Evolutionary conservation across 2,888 invertebrate genomes (phyloP), one percentile per base, ranked within the genome.

Genomic region (Eremobia ochroleuca): DNA sequence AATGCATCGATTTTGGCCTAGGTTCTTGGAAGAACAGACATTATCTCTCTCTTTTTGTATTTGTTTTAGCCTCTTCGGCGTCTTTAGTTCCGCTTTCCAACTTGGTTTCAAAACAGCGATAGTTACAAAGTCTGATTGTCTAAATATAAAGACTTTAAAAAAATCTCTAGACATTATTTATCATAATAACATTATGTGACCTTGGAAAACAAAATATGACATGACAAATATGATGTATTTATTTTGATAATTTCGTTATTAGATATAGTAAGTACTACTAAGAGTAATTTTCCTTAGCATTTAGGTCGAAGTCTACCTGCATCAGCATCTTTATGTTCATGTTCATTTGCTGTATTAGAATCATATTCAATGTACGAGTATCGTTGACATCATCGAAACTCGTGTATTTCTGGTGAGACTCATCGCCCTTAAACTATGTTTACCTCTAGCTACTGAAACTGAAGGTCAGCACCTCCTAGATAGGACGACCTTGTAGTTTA

Each of bases 351-450:
- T 31, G 28, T 18, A 37, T 8, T 8, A 52, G 18, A 52, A 52
- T 74, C 13, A 28, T 58, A 58, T n/a, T 61, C 15, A 40, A 85
- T 84, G 69, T 18, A n/a, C n/a, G n/a, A n/a, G n/a, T n/a, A 28
- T 65, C 9, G 81, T 73, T 82, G 81, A 81, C 81, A 52, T 81
- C 69, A 73, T 73, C 46, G 6, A 15, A 31, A 15, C 37, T 15
- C 0, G 34, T 76, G 40, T 70, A 59, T 81, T 62, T 68, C n/a
- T 69, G 13, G 21, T 21, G 9, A 43, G 31, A 34, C 49, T 61
- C 46, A 65, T 64, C 37, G 64, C 64, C 75, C 68, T 74, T 58
- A 55, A 52, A 74, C 55, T 72, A 66, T 58, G 61, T 66, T 77
- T 61, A 55, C 49, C 3, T 37, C n/a, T 72, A 31, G 52, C 73